Conservation (phyloP, 1,140 invertebrate genomes). For the Leptinotarsa defecta region DNA sequence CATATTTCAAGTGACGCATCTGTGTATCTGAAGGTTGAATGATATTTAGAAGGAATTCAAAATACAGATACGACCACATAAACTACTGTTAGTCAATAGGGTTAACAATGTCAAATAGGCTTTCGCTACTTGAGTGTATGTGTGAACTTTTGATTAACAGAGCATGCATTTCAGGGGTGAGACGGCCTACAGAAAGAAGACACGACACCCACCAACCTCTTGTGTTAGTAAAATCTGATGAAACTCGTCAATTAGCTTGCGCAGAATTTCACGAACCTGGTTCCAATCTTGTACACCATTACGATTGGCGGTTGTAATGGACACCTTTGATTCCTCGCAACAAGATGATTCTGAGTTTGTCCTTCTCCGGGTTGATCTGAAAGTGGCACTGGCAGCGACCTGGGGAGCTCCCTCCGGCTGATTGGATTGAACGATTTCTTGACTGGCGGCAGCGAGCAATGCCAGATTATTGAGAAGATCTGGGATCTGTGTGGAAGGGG, state of each 20-base stretch:
- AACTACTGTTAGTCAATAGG: too few relatives aligned
- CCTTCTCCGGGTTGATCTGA: slow-evolving; percentile 34
- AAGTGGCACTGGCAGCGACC: slow-evolving; percentile 24
- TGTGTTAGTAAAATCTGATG: slow-evolving; percentile 9
- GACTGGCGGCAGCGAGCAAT: slow-evolving; percentile 28
- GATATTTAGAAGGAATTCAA: too few relatives aligned
- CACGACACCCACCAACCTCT: slow-evolving; percentile 40
- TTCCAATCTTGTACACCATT: slow-evolving; percentile 45
- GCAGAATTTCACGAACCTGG: slow-evolving; percentile 47
- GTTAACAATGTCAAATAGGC: too few relatives aligned
- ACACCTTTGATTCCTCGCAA: slow-evolving; percentile 41
- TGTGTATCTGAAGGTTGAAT: too few relatives aligned
- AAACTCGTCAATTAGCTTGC: slow-evolving; percentile 49
- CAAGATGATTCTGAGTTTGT: slow-evolving; percentile 41
- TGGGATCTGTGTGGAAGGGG: slow-evolving; percentile 25
- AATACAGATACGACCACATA: too few relatives aligned
- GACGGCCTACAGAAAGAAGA: slow-evolving; percentile 26
- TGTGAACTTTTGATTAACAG: too few relatives aligned
- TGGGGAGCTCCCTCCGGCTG: neutral
- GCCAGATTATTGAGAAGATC: slow-evolving; percentile 37
- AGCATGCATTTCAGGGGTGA: slow-evolving; percentile 12
- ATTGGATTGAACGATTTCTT: slow-evolving; percentile 9
- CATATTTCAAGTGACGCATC: too few relatives aligned
- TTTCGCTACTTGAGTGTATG: too few relatives aligned
- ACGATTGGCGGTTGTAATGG: slow-evolving; percentile 30